Base-by-base conservation (phyloP, 2,888 invertebrate genomes). In the Ametastegia equiseti region DNA sequence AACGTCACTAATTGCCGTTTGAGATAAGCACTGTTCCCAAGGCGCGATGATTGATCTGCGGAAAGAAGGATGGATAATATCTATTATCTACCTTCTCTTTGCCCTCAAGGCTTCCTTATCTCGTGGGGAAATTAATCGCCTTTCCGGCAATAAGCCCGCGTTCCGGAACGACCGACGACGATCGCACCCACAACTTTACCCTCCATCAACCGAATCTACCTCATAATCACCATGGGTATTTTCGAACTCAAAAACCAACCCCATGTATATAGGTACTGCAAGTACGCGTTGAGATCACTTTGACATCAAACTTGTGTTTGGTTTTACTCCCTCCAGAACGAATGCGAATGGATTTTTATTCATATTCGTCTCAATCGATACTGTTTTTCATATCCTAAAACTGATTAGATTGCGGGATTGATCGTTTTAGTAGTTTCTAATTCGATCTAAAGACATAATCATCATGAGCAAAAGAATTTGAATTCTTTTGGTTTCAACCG, bases 101-200 rank as follows among this genome's bases (percentile, higher is more conserved):
- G 7, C 33, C 80, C 80, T 80, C 71, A 27, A 80, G 77, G 81
- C 39, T 83, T 80, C 83, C 84, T 84, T 86, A 86, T 86, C 86
- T 83, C 45, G n/a, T 47, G 77, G n/a, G 57, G 67, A 82, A 86
- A 86, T 86, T 84, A 86, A 86, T 86, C 84, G 85, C 83, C 84
- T 81, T 84, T 84, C 85, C 81, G 77, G 77, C 80, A 77, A 77
- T 81, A 77, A 81, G 77, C 63, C 77, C 54, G 23, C 81, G 30
- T 33, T 75, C 54, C 60, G 30, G 71, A 75, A 50, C 50, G 75
- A 54, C n/a, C 75, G 33, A n/a, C 54, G 42, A 71, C 45, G 71
- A 54, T 54, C 33, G 27, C 75, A 50, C 27, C 7, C 11, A 54
- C 23, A 75, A 50, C 54, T 47, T 47, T 30, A 13, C 71, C 71